These are phyloP conservation scores for Adelosebastes latens DNA, from an alignment of 2,797 vertebrate genomes.

Conservation along the genomic window DNA sequence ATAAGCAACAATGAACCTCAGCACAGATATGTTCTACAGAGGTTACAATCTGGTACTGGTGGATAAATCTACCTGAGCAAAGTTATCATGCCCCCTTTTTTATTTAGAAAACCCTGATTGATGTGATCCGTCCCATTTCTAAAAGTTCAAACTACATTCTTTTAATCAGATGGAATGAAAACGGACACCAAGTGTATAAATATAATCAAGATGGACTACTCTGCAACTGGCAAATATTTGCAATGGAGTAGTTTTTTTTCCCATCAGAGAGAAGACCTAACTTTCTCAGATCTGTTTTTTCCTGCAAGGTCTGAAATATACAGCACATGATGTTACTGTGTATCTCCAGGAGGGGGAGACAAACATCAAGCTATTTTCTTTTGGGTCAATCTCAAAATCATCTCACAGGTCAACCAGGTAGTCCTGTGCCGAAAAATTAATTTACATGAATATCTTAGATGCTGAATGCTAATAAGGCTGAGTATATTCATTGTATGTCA, in stretches of 20 bases:
- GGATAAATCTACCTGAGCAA: too few species aligned
- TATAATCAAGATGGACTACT: background rate
- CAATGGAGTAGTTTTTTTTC: background rate
- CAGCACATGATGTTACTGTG: background rate
- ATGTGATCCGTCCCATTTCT: background rate
- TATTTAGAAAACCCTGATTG: too few species aligned
- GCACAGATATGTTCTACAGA: background rate
- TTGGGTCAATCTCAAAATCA: background rate
- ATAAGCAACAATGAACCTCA: background rate
- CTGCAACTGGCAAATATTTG: background rate
- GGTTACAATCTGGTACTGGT: background rate
- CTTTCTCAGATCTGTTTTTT: background rate
- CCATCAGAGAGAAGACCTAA: too few species aligned
- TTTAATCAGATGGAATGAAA: background rate
- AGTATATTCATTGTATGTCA: background rate
- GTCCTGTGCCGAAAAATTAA: background rate
- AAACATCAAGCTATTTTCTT: slow-evolving; percentile 47
- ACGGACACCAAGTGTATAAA: background rate
- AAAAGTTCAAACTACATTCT: background rate
- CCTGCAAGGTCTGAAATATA: background rate
- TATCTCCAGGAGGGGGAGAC: slow-evolving; percentile 55
- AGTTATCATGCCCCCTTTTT: too few species aligned
- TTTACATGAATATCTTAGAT: background rate
- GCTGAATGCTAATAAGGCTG: background rate
- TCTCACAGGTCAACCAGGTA: background rate